Base-by-base conservation (phyloP, 2,888 invertebrate species). In the Dryocosmus kuriphilus region DNA sequence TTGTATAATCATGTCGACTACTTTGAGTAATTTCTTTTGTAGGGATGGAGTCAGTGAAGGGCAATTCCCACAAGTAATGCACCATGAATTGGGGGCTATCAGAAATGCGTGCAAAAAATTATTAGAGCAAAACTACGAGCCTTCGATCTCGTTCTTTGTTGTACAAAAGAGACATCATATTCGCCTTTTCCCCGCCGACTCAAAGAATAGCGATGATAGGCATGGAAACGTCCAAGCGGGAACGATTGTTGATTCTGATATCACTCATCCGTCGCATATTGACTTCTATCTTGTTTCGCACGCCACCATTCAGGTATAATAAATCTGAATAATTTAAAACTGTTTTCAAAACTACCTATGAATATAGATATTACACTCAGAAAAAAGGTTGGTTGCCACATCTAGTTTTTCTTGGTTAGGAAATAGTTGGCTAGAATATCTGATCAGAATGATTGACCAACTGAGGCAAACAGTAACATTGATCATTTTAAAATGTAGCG, bases 141-240 rank as follows among this genome's bases (percentile, higher is more conserved):
- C 98, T 0, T 94, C 95, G 74, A 94, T 99, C 30, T 96, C 98
- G 38, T 98, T 98, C 91, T 92, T 99, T 61, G 96, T 99, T 11
- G 99, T 99, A 0, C 98, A 99, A 91, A 99, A 99, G 92, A 94
- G 99, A 0, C 99, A 99, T 92, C 99, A 99, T 89, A 98, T 98
- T 0, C 94, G 99, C 63, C 88, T 94, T 24, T 94, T 94, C 82
- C 93, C 93, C 0, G 87, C 86, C 1, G 86, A 91, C 78, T 19
- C 19, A 1, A 79, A 76, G 6, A 92, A 93, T 76, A 79, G 78
- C 30, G 92, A 93, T 74, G 95, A 95, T 41, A 94, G 92, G 87
- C 95, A 95, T 83, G 92, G 92, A 6, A 97, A 97, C 89, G 97
- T 97, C 0, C 95, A 95, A 7, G 96, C 98, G 0, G 98, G 98